Evolutionary conservation across 2,888 invertebrate genomes (phyloP).

Genomic region (Dusona sp.): DNA sequence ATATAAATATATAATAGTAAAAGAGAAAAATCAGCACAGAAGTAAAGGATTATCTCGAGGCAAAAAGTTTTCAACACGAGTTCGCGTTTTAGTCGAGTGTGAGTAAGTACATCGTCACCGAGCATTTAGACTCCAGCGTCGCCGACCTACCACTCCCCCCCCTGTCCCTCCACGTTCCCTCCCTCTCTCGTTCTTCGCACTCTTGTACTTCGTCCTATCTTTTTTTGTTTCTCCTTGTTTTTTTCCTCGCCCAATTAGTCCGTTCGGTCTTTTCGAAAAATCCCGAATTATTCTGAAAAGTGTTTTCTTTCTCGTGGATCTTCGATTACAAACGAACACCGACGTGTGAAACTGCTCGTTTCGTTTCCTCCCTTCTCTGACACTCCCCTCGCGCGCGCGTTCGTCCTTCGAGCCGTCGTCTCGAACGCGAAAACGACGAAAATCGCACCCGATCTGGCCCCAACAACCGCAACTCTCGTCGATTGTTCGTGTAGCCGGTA

Average conservation of each 20-base stretch:
- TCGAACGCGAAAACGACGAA: slow-evolving; percentile 35
- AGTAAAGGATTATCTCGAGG: slow-evolving; percentile 6
- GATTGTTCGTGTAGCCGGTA: slow-evolving; percentile 46
- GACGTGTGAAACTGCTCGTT: slow-evolving; percentile 11
- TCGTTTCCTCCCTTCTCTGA: slow-evolving; percentile 37
- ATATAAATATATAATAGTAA: background rate
- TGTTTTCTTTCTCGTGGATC: slow-evolving; percentile 1
- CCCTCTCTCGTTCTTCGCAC: slow-evolving; percentile 50
- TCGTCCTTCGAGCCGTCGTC: slow-evolving; percentile 43
- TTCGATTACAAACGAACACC: background rate
- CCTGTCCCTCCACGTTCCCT: slow-evolving; percentile 47
- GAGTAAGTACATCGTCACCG: slow-evolving; percentile 77
- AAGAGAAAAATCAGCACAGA: slow-evolving; percentile 19
- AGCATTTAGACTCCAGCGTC: slow-evolving; percentile 77
- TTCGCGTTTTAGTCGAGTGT: slow-evolving; percentile 69
- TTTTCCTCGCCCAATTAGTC: background rate
- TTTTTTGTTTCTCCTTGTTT: slow-evolving; percentile 4
- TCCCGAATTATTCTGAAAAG: background rate
- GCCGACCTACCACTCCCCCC: slow-evolving; percentile 71
- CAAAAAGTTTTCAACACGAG: slow-evolving; percentile 65
- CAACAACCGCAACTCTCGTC: slow-evolving; percentile 49
- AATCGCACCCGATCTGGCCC: slow-evolving; percentile 30
- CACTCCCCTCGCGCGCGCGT: slow-evolving; percentile 53
- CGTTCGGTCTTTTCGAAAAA: slow-evolving; percentile 14
- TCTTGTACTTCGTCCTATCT: slow-evolving; percentile 40